These are phyloP conservation scores for Anisognathus igniventris DNA, from an alignment of 2,797 vertebrate species.

Conservation along the genomic window DNA sequence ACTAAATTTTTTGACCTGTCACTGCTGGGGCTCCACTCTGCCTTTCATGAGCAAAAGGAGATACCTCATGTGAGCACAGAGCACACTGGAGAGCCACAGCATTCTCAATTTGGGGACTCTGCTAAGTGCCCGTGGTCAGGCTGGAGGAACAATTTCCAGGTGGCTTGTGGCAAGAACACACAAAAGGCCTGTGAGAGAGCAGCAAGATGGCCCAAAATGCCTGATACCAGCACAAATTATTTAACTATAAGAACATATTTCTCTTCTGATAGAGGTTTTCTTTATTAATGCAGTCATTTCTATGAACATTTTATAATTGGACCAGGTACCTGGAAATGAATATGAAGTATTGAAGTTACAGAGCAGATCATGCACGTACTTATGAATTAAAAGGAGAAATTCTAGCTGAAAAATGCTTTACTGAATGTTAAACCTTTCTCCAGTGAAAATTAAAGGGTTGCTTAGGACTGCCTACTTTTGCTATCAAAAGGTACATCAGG, in stretches of 20 bases:
- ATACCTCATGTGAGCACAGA: fast-evolving
- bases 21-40: background rate
- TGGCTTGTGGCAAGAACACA: background rate
- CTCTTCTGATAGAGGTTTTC: background rate
- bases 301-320: background rate
- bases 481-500: background rate
- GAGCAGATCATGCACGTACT: background rate
- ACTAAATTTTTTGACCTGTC: background rate
- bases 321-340: background rate
- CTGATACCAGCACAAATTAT: background rate
- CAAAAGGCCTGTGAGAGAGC: background rate
- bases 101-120: background rate
- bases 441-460: background rate
- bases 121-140: fast-evolving
- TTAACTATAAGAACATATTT: background rate
- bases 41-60: background rate
- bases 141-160: background rate
- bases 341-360: background rate
- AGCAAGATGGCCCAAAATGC: background rate
- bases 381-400: background rate
- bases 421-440: background rate
- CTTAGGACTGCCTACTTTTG: background rate
- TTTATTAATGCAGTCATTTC: background rate
- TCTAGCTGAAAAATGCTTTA: background rate
- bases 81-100: background rate